Evolutionary conservation across 2,113 vertebrate genomes (phyloP), one percentile per base, ranked within the genome.

Genomic region (Murina feae): DNA sequence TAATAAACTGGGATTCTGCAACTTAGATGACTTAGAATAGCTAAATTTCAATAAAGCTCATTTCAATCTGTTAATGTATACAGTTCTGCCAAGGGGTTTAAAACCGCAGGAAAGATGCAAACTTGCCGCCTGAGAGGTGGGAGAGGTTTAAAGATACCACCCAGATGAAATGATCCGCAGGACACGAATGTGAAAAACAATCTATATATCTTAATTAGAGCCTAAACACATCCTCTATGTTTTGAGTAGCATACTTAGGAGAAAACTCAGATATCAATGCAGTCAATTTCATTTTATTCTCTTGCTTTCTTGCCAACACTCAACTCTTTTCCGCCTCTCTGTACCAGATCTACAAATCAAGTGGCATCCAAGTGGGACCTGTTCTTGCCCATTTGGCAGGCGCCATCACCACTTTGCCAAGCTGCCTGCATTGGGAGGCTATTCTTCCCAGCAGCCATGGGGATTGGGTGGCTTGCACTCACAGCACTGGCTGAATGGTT

Each of bases 41-140:
- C 97, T 96, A 97, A 96, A 97, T 98, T 98, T 97, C 98, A 98
- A 98, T 98, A 98, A 98, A 97, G 96, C 97, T 98, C 97, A 98
- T 98, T 98, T 98, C 97, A 98, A 98, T 97, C 96, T 51, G 96
- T 97, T 98, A 98, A 98, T 98, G 98, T 98, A 98, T 97, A 98
- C 93, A 74, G 94, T 96, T 97, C 97, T 98, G 98, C 98, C 98
- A 97, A 96, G 95, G 97, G 98, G 96, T 97, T 98, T 98, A 93
- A 98, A 98, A 97, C 93, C 92, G 72, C 93, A 97, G 95, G 97
- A 97, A 98, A 98, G 85, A 97, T 97, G 97, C 97, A 98, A 98
- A 97, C 94, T 96, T 98, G 96, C 97, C 96, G 97, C 96, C 97
- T 97, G 96, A 96, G 93, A 95, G 97, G 97, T 97, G 97, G 97